Evolutionary conservation across 2,113 vertebrate genomes (phyloP), one percentile per base, ranked within the genome.

Genomic region (Dromiciops gliroides): DNA sequence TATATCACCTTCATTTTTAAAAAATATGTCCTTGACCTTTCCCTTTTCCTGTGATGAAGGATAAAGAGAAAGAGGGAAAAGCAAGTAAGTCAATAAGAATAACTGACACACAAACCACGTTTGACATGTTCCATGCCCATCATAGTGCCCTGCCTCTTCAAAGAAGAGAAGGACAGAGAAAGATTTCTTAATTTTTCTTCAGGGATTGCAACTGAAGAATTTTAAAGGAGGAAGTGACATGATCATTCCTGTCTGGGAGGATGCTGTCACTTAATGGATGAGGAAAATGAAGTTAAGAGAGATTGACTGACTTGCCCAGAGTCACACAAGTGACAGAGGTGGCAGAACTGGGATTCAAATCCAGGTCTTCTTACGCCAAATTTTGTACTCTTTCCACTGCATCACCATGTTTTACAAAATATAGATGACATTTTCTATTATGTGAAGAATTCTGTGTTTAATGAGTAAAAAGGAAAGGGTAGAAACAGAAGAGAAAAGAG

Each of bases 21-120:
- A 89, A 14, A 89, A 89, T 31, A 93, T 2, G 8, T 31, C 0
- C 24, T 44, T 3, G 3, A 0, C 0, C 48, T 0, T 12, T 2
- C 44, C 10, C 48, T 6, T 0, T 0, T 50, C 49, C 37, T 3
- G 0, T 0, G 8, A 8, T 26, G 5, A 28, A 10, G 0, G 0
- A 31, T 10, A 60, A 60, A 60, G 26, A 31, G 56, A 60, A 60
- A 31, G 56, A 60, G 10, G 28, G 28, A 31, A 60, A 60, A 31
- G 26, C 2, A 56, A 60, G 28, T 11, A 26, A 60, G 28, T 31
- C 9, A 60, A 31, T 60, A 31, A 56, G 28, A 51, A 3, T 51
- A 51, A 56, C 25, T 28, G 53, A 56, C 25, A 56, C 26, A 60
- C 10, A 60, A 60, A 12, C 26, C 56, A 60, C 26, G 10, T 60